phyloP scores from a whole-genome alignment of 1,140 invertebrate genomes.

The Mylabris phalerata region DNA sequence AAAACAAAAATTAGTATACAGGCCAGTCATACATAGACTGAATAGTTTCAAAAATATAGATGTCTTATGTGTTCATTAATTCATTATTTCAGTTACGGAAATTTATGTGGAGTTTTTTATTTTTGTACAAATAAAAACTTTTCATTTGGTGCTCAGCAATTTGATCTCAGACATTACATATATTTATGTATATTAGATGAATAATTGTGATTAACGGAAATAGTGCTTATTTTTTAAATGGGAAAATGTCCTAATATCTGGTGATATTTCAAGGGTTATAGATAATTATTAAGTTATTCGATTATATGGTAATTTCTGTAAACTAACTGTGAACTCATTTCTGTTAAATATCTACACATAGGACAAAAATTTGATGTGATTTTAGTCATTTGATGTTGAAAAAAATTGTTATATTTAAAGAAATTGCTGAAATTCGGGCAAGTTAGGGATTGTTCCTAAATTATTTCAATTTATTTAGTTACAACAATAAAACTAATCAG shows the following conservation, averaged over 20 bases:
- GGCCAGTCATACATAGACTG: conserved; percentile 13
- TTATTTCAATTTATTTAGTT: too few relatives aligned
- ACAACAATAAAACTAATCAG: too few relatives aligned
- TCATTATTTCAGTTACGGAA: background rate
- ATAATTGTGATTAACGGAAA: conserved; percentile 5
- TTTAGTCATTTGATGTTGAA: too few relatives aligned
- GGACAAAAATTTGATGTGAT: too few relatives aligned
- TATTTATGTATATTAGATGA: background rate
- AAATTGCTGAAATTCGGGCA: too few relatives aligned
- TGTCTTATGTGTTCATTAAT: conserved; percentile 7
- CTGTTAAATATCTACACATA: too few relatives aligned
- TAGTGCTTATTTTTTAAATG: conserved; percentile 1
- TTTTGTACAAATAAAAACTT: background rate
- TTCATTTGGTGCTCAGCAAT: conserved; percentile 14
- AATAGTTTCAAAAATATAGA: background rate
- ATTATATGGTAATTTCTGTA: too few relatives aligned
- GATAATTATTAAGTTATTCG: too few relatives aligned
- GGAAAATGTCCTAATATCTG: conserved; percentile 2
- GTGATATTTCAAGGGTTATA: conserved; percentile 1
- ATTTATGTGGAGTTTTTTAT: too few relatives aligned
- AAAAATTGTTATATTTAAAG: too few relatives aligned
- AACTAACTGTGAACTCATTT: too few relatives aligned
- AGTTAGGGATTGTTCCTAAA: too few relatives aligned
- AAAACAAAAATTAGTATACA: conserved; percentile 1
- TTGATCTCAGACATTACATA: conserved; percentile 2